A percentile compares a stretch with the other conserved stretches of the same genome.
Conservation (phyloP, 2,113 vertebrate species). For the Connochaetes taurinus region DNA sequence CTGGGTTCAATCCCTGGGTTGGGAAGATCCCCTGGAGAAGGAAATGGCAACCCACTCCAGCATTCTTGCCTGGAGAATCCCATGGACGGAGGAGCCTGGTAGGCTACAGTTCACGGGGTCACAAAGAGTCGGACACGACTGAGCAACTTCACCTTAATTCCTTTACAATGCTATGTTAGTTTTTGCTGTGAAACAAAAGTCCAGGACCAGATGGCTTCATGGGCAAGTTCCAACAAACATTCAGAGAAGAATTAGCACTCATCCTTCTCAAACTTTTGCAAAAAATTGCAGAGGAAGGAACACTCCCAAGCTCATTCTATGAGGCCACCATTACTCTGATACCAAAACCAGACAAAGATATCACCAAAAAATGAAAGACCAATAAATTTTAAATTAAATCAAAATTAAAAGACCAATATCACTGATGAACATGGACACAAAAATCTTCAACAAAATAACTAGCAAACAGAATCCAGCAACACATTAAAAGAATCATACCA, state of each 20-base stretch:
- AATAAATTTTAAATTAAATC: background rate
- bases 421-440: background rate
- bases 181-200: background rate
- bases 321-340: background rate
- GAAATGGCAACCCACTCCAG: too few relatives aligned
- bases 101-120: too few relatives aligned
- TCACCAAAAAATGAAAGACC: background rate
- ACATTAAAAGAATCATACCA: background rate
- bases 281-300: background rate
- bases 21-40: too few relatives aligned
- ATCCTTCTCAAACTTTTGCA: background rate
- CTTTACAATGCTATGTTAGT: background rate
- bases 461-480: background rate
- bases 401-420: background rate
- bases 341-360: background rate
- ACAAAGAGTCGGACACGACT: too few relatives aligned
- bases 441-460: background rate
- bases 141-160: background rate
- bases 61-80: too few relatives aligned
- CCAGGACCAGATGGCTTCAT: background rate
- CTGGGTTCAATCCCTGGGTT: too few relatives aligned
- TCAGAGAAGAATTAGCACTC: background rate
- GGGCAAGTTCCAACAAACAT: background rate
- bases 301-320: background rate
- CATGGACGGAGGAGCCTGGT: too few relatives aligned